Conservation (phyloP, 2,888 invertebrate genomes). For the Pseudoips prasinana region DNA sequence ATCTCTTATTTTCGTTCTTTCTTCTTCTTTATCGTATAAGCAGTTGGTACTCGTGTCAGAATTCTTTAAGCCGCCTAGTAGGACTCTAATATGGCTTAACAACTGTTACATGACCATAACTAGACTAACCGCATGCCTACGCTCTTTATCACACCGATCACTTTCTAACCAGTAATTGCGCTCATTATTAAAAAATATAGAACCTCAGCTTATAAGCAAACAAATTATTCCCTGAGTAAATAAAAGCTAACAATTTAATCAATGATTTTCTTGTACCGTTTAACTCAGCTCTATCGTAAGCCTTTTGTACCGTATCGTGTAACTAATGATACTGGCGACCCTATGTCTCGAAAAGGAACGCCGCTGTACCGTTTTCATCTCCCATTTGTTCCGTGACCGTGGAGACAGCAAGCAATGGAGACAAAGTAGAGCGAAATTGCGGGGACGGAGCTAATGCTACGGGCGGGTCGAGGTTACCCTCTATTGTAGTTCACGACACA, state of each 20-base stretch:
- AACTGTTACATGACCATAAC: too few species aligned
- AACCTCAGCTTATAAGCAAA: too few species aligned
- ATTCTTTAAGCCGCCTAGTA: too few species aligned
- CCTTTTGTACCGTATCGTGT: constrained; percentile 36
- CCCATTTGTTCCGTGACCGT: constrained; percentile 57
- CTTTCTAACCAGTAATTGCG: too few species aligned
- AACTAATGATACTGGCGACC: constrained; percentile 48
- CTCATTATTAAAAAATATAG: too few species aligned
- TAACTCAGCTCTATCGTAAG: constrained; percentile 16
- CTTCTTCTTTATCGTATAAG: too few species aligned
- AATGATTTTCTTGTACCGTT: constrained; percentile 10
- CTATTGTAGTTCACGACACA: constrained; percentile 62
- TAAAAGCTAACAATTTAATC: constrained; percentile 18
- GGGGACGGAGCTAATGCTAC: constrained; percentile 53
- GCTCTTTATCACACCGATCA: too few species aligned
- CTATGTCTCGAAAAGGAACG: constrained; percentile 46
- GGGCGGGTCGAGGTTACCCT: constrained; percentile 43
- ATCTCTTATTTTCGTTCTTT: too few species aligned
- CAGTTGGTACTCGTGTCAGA: too few species aligned
- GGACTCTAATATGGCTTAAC: too few species aligned
- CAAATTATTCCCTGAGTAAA: too few species aligned
- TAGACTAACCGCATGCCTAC: too few species aligned
- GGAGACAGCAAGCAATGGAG: constrained; percentile 59
- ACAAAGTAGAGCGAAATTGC: constrained; percentile 68
- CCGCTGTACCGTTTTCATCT: constrained; percentile 50